Percentiles rank a stretch among this genome's conserved stretches.
Conservation (phyloP, 2,888 invertebrate species). For the Drosophila paramelanica region DNA sequence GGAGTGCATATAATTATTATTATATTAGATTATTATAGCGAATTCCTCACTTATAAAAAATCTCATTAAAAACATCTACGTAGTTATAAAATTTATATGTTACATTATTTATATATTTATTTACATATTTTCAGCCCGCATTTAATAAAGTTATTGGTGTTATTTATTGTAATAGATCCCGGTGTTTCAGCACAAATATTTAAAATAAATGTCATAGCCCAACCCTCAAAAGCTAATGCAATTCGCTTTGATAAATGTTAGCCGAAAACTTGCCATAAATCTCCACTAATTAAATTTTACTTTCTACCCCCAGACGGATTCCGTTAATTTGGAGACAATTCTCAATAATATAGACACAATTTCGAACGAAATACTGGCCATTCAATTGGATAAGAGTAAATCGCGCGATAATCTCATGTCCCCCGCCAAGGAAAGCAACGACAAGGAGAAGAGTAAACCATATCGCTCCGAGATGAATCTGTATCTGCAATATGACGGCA, state of each 20-base stretch:
- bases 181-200: not conserved
- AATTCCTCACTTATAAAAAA: no score
- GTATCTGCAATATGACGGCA: conserved; percentile 82
- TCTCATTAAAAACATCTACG: no score
- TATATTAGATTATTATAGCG: no score
- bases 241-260: not conserved
- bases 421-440: conserved; percentile 21
- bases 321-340: conserved; percentile 89
- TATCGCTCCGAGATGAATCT: conserved; percentile 85
- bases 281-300: not conserved
- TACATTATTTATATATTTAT: no score
- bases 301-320: conserved; percentile 83
- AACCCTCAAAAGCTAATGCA: not conserved
- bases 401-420: conserved; percentile 75
- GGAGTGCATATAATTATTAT: no score
- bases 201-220: not conserved
- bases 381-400: conserved; percentile 82
- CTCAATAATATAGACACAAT: conserved; percentile 89
- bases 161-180: not conserved
- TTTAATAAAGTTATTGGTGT: not conserved
- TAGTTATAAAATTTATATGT: no score
- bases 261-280: not conserved
- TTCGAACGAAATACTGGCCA: conserved; percentile 84
- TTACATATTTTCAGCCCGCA: not conserved
- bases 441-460: conserved; percentile 78